phyloP scores from a whole-genome alignment of 2,113 vertebrate genomes.

The Hippocampus abdominalis region DNA sequence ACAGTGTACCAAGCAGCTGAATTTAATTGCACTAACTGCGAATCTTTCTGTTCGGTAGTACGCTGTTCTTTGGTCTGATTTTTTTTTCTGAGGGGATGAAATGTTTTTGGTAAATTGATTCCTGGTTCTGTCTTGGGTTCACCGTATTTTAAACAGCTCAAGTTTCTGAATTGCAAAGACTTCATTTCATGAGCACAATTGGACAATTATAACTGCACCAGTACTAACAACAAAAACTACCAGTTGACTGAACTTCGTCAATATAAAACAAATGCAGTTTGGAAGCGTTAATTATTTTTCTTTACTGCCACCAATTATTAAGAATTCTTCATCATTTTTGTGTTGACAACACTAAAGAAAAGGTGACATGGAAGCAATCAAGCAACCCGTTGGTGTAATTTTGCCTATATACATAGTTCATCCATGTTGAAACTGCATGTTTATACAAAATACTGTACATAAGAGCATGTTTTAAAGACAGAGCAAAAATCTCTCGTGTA shows the following conservation, averaged over 20 bases:
- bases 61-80: slow-evolving; percentile 30
- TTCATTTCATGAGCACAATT: not conserved
- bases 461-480: slow-evolving; percentile 84
- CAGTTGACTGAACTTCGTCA: slow-evolving; percentile 29
- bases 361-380: slow-evolving; percentile 70
- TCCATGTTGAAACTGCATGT: slow-evolving; percentile 83
- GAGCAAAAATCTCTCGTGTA: slow-evolving; percentile 79
- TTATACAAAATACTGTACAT: slow-evolving; percentile 78
- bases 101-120: slow-evolving; percentile 45
- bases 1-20: slow-evolving; percentile 72
- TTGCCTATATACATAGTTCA: slow-evolving; percentile 76
- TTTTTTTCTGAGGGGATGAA: slow-evolving; percentile 27
- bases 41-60: slow-evolving; percentile 29
- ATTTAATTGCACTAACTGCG: slow-evolving; percentile 74
- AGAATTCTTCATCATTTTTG: slow-evolving; percentile 39
- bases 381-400: slow-evolving; percentile 75
- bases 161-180: not conserved
- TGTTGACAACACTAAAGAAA: slow-evolving; percentile 68
- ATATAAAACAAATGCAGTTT: slow-evolving; percentile 31
- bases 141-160: not conserved
- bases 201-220: slow-evolving; percentile 11
- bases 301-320: slow-evolving; percentile 27
- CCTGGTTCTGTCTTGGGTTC: not conserved
- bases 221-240: slow-evolving; percentile 21
- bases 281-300: slow-evolving; percentile 42